Evolutionary conservation across 2,113 vertebrate genomes (phyloP), one percentile per base, ranked within the genome.

Genomic region (Corynorhinus townsendii): DNA sequence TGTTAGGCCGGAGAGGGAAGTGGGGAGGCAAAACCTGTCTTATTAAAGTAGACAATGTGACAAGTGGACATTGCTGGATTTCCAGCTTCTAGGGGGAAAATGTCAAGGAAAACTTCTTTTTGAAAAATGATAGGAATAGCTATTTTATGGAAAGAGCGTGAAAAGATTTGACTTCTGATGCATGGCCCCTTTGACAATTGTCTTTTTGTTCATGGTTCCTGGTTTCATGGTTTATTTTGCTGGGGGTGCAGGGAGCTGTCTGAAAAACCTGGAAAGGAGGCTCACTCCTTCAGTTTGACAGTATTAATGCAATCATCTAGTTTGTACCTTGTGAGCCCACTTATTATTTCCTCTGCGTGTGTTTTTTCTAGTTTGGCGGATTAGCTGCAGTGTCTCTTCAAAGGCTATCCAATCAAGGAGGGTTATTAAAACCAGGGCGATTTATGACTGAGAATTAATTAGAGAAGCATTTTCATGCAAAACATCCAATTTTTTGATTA

Each of bases 401-500:
- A 98, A 98, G 98, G 98, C 98, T 98, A 98, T 98, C 98, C 98
- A 98, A 98, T 98, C 98, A 98, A 98, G 97, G 92, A 98, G 98
- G 98, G 98, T 98, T 98, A 98, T 99, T 98, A 98, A 98, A 99
- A 98, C 98, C 96, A 24, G 97, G 97, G 96, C 52, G 97, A 98
- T 98, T 98, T 99, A 98, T 98, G 98, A 92, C 98, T 98, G 98
- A 98, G 98, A 99, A 99, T 99, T 99, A 98, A 99, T 99, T 99
- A 99, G 98, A 98, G 98, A 98, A 88, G 97, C 98, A 98, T 99
- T 99, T 98, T 99, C 98, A 98, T 99, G 98, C 98, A 98, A 98
- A 99, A 98, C 98, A 98, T 98, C 98, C 98, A 98, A 98, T 99
- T 99, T 98, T 99, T 99, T 99, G 98, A 99, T 99, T 98, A 98